Base-by-base conservation (phyloP, 2,113 vertebrate genomes). In the Ciconia stormi region DNA sequence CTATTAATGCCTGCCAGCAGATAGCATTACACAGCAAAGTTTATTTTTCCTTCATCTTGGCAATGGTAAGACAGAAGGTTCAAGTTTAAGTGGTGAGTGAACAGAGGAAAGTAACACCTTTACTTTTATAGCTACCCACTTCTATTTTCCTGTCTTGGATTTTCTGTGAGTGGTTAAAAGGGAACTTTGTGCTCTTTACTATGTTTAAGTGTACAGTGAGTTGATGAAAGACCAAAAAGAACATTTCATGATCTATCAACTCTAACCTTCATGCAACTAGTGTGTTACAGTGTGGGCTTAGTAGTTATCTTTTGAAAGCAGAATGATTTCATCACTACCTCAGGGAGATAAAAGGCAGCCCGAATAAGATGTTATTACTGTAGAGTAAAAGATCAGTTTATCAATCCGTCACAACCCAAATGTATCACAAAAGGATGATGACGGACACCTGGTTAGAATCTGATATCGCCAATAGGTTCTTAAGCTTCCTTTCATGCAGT, bases 41-140 rank as follows among this genome's bases (percentile, higher is more conserved):
- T 96, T 85, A 49, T 87, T 94, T 94, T 95, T 91, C 62, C 25
- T 90, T 89, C n/a, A 15, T 82, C 66, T 83, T 88, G 58, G 47
- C 40, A 93, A n/a, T 9, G 30, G 67, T 71, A 76, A 71, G 16
- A 72, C 66, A 92, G 38, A 38, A 0, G 0, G 30, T 46, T 85
- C 70, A 72, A 82, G 36, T 88, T 77, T 36, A 78, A 81, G 49
- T 36, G 44, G 38, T 30, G 26, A 83, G 27, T 85, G 66, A 95
- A 85, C 30, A 82, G 27, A 72, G 34, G 47, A 71, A 85, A 86
- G 19, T 76, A 92, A 53, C 49, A 86, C 19, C 34, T 88, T 71
- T 72, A 38, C 19, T 53, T 93, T 86, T 40, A n/a, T 59, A 76
- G 49, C 30, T 30, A 63, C n/a, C 11, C 29, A 26, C 52, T 89